Evolutionary conservation across 2,888 invertebrate genomes (phyloP), one percentile per base, ranked within the genome.

Genomic region (Eupeodes latifasciatus): DNA sequence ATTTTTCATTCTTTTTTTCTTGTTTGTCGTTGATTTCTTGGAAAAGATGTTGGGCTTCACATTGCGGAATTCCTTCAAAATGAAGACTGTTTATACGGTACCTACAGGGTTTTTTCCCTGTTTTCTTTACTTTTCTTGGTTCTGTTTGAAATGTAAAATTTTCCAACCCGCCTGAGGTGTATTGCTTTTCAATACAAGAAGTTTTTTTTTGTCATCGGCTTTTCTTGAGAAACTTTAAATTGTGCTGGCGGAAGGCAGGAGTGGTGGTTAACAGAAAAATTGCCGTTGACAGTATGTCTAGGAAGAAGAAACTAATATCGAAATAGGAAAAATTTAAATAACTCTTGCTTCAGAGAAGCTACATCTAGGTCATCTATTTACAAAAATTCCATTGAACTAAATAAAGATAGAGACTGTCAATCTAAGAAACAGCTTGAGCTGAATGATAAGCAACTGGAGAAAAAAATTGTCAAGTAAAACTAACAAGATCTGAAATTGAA

Each of bases 121-220:
- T 49, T 49, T 67, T 19, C 12, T 19, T 49, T 66, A 40, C 40
- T 40, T 40, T 44, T 66, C 12, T 47, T 5, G 7, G 14, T 5
- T 2, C 11, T 49, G 44, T 49, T 19, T 34, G 57, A 27, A 51
- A 62, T 81, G 81, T 72, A 49, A 74, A 85, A 81, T 74, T 44
- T 74, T 62, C 16, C 51, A 40, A 53, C 67, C 85, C 44, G 44
- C 47, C 74, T 62, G 51, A 66, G 81, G 81, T 72, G 77, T 67
- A 85, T 81, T 85, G 81, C 77, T 55, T 81, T 81, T 85, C 74
- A 49, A 81, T 74, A 81, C 55, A 77, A 78, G 74, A 11, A 76
- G 80, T 80, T 80, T 64, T 10, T 59, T 16, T 64, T 76, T 69
- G 72, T 72, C 16, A 7, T 14, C 47, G 69, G 66, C 16, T 77